Conservation (phyloP, 2,888 invertebrate species). For the Bellardia bayeri region DNA sequence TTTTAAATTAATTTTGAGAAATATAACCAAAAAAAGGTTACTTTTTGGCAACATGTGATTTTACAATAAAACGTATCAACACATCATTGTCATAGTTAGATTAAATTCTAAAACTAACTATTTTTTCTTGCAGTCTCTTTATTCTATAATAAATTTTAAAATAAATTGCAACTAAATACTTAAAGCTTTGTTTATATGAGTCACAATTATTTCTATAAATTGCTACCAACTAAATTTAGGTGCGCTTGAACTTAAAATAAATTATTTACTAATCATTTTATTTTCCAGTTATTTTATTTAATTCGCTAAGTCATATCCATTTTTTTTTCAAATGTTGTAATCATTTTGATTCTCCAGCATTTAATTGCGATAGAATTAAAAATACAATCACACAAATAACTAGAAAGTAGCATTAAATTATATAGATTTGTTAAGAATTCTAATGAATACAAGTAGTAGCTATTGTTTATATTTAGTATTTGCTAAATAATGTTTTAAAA, state of each 20-base stretch:
- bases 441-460: neutral
- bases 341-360: neutral
- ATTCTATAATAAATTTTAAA: too few relatives aligned
- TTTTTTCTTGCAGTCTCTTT: too few relatives aligned
- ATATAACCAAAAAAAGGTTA: too few relatives aligned
- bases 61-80: too few relatives aligned
- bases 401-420: neutral
- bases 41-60: too few relatives aligned
- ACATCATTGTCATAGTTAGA: too few relatives aligned
- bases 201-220: too few relatives aligned
- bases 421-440: conserved; percentile 12
- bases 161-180: too few relatives aligned
- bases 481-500: neutral
- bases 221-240: neutral
- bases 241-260: neutral
- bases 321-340: neutral
- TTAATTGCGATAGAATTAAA: conserved; percentile 3
- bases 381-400: neutral
- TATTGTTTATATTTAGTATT: neutral
- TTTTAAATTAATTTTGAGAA: too few relatives aligned
- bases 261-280: neutral
- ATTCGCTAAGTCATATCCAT: neutral
- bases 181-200: too few relatives aligned
- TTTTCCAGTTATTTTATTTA: neutral
- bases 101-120: too few relatives aligned